phyloP scores from a whole-genome alignment of 2,797 vertebrate genomes.

The Tapirus indicus region DNA sequence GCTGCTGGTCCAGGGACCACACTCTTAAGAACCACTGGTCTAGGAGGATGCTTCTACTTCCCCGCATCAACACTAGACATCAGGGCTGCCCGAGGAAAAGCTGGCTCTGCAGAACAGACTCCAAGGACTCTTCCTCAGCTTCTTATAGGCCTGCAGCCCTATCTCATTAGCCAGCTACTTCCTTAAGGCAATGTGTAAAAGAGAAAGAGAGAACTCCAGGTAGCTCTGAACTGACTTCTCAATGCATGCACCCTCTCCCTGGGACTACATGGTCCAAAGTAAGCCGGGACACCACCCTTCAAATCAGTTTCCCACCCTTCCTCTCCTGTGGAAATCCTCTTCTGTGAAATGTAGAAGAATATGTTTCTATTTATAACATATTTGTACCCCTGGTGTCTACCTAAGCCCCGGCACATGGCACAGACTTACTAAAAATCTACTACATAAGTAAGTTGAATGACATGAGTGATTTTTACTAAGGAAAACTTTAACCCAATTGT shows the following conservation, averaged over 20 bases:
- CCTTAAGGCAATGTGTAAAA: background rate
- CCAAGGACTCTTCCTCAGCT: background rate
- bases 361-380: background rate
- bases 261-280: background rate
- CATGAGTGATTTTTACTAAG: background rate
- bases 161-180: background rate
- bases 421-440: background rate
- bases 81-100: background rate
- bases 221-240: background rate
- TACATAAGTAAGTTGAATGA: background rate
- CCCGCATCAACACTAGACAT: background rate
- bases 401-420: background rate
- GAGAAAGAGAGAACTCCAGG: background rate
- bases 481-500: background rate
- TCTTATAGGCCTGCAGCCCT: background rate
- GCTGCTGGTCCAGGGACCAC: background rate
- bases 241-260: background rate
- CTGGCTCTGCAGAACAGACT: background rate
- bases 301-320: background rate
- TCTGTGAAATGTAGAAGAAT: background rate
- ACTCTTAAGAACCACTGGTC: background rate
- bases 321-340: background rate
- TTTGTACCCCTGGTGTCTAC: background rate
- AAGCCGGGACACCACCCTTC: background rate
- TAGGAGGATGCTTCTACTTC: background rate